Percentiles rank a stretch among this genome's conserved stretches.
Evolutionary conservation across 2,113 vertebrate species (phyloP).

Genomic region (Naja naja): DNA sequence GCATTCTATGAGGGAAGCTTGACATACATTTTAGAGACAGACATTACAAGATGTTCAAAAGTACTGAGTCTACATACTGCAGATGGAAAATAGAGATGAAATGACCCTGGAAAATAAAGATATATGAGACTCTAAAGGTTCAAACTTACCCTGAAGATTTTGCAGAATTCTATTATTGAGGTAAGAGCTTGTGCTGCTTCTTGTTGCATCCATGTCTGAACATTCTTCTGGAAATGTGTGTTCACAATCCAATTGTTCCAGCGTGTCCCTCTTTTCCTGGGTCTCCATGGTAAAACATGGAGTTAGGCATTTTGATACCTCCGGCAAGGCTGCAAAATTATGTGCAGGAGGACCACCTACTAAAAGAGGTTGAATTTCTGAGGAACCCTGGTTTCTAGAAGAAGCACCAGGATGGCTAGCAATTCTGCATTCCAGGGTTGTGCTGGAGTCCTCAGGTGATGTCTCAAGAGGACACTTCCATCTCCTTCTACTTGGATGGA

Average conservation of each 20-base stretch:
- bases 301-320: slow-evolving; percentile 82
- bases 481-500: slow-evolving; percentile 74
- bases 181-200: slow-evolving; percentile 65
- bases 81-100: neutral
- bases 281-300: slow-evolving; percentile 71
- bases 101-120: neutral
- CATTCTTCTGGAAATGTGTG: slow-evolving; percentile 49
- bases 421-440: slow-evolving; percentile 71
- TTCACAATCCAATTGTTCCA: slow-evolving; percentile 65
- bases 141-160: slow-evolving; percentile 83
- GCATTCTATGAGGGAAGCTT: neutral
- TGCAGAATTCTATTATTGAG: slow-evolving; percentile 80
- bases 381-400: slow-evolving; percentile 72
- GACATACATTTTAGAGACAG: neutral
- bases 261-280: slow-evolving; percentile 69
- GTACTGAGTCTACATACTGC: neutral
- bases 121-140: neutral
- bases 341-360: slow-evolving; percentile 66
- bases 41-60: neutral
- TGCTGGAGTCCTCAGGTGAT: slow-evolving; percentile 71
- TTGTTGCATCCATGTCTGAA: slow-evolving; percentile 56
- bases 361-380: slow-evolving; percentile 78
- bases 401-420: slow-evolving; percentile 72
- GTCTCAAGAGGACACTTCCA: slow-evolving; percentile 75
- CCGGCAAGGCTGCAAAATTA: slow-evolving; percentile 64